phyloP scores from a whole-genome alignment of 2,113 vertebrate genomes.

The Ptyas mucosa region DNA sequence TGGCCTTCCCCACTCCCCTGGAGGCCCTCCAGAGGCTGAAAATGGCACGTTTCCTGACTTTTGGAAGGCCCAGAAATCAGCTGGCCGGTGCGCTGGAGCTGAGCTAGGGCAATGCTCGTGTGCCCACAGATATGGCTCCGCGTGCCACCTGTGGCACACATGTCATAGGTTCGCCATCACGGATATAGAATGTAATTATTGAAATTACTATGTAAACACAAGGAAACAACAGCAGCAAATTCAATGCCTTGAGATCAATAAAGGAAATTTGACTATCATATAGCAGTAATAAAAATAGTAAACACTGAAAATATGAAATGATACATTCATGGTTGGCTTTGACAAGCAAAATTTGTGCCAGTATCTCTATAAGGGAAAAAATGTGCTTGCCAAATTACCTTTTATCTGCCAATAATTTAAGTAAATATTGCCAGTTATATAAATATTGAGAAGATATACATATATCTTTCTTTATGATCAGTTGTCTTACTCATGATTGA shows the following conservation, averaged over 20 bases:
- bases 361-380: slow-evolving; percentile 21
- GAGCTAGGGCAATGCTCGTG: too few species aligned
- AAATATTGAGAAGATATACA: slow-evolving; percentile 20
- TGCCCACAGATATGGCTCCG: too few species aligned
- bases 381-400: slow-evolving; percentile 49
- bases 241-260: slow-evolving; percentile 41
- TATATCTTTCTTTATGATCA: slow-evolving; percentile 32
- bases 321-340: slow-evolving; percentile 49
- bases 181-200: slow-evolving; percentile 46
- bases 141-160: too few species aligned
- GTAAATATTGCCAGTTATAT: slow-evolving; percentile 55
- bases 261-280: slow-evolving; percentile 45
- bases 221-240: slow-evolving; percentile 52
- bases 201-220: slow-evolving; percentile 58
- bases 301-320: slow-evolving; percentile 48
- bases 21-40: too few species aligned
- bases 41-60: too few species aligned
- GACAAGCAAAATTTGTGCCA: slow-evolving; percentile 55
- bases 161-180: too few species aligned
- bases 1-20: too few species aligned
- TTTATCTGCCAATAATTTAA: slow-evolving; percentile 59
- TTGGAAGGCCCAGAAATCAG: too few species aligned
- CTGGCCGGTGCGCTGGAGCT: too few species aligned
- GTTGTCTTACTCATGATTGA: slow-evolving; percentile 24
- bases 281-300: slow-evolving; percentile 52